These are phyloP conservation scores for Minunthozetes semirufus DNA, from an alignment of 2,888 invertebrate genomes.

Conservation along the genomic window DNA sequence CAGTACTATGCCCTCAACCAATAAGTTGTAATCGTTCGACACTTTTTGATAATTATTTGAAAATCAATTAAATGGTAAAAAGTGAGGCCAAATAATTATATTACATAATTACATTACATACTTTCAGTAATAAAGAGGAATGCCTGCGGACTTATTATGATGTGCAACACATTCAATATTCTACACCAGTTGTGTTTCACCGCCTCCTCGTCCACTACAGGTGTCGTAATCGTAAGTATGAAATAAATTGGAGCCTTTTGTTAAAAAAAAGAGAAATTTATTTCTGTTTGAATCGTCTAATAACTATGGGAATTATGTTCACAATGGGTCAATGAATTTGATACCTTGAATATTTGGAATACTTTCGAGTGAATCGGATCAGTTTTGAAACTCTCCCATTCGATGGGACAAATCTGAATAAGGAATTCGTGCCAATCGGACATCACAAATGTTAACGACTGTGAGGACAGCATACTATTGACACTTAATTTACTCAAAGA, in stretches of 20 bases:
- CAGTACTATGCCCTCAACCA: constrained; percentile 46
- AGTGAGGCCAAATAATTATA: neutral
- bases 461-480: neutral
- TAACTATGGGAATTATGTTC: neutral
- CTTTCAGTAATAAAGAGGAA: constrained; percentile 47
- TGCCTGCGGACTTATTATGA: constrained; percentile 50
- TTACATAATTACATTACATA: no score
- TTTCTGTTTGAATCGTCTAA: no score
- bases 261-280: constrained; percentile 18
- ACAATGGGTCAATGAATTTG: neutral
- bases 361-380: constrained; percentile 45
- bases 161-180: constrained; percentile 54
- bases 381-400: constrained; percentile 9
- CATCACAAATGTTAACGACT: neutral
- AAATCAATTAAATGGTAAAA: neutral
- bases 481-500: constrained; percentile 12
- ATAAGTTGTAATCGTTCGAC: constrained; percentile 37
- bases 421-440: constrained; percentile 34
- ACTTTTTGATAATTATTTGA: neutral
- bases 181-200: constrained; percentile 56
- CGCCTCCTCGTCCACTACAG: constrained; percentile 54
- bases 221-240: constrained; percentile 54
- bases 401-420: constrained; percentile 35
- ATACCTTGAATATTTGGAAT: constrained; percentile 50
- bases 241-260: constrained; percentile 53